Conservation (phyloP, 2,113 vertebrate genomes). For the Etheostoma spectabile region DNA sequence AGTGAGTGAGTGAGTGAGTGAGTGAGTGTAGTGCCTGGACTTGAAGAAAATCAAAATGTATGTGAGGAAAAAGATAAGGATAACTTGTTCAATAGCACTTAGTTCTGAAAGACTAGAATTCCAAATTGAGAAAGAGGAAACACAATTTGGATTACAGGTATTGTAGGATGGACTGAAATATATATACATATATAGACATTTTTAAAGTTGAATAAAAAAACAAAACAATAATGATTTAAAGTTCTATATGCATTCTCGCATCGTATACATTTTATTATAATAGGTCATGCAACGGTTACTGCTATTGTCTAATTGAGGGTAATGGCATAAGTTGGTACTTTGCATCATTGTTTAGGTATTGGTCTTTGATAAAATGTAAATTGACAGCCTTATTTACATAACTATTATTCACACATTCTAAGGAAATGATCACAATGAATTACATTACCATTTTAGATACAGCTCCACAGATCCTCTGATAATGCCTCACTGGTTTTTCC, state of each 20-base stretch:
- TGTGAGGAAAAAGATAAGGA: background rate
- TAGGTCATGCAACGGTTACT: no score
- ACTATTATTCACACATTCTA: no score
- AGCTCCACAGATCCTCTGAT: background rate
- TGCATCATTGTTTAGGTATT: background rate
- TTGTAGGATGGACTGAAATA: no score
- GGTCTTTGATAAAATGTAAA: background rate
- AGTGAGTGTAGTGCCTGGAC: background rate
- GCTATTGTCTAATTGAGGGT: background rate
- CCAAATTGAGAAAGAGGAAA: background rate
- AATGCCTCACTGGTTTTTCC: background rate
- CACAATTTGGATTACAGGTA: no score
- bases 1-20: constrained; percentile 16
- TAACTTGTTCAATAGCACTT: background rate
- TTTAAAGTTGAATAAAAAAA: background rate
- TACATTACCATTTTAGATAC: no score
- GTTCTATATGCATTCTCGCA: background rate
- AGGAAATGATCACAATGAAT: background rate
- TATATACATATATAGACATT: no score
- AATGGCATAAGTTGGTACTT: background rate
- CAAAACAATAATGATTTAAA: background rate
- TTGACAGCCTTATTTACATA: background rate
- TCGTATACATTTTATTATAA: background rate
- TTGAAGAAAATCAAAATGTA: background rate
- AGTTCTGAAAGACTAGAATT: background rate